Conservation (phyloP, 1,140 invertebrate species). For the Steinernema feltiae region DNA sequence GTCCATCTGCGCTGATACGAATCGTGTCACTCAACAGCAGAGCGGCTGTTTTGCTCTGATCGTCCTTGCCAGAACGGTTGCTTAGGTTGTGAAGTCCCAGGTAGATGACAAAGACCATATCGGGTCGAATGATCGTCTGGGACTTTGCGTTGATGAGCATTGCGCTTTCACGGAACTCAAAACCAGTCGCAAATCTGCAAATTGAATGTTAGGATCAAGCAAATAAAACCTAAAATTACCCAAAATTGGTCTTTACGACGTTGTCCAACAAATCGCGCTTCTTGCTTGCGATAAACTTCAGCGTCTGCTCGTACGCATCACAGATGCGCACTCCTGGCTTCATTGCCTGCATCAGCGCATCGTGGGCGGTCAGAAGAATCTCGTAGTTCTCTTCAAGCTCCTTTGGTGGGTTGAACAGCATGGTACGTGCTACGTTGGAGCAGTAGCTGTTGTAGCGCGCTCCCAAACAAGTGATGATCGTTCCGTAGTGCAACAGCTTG, state of each 20-base stretch:
- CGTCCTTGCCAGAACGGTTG: slow-evolving; percentile 74
- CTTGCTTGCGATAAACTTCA: slow-evolving; percentile 77
- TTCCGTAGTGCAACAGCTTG: slow-evolving; percentile 86
- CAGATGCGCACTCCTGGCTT: slow-evolving; percentile 76
- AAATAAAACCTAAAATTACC: slow-evolving; percentile 61
- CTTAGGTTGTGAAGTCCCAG: slow-evolving; percentile 81
- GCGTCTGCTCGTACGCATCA: slow-evolving; percentile 78
- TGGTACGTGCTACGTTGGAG: slow-evolving; percentile 93
- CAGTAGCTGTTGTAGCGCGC: slow-evolving; percentile 94
- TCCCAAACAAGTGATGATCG: slow-evolving; percentile 89
- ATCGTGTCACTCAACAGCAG: slow-evolving; percentile 92
- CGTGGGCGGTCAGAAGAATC: slow-evolving; percentile 81
- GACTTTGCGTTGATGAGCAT: slow-evolving; percentile 85
- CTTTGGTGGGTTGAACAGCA: slow-evolving; percentile 86
- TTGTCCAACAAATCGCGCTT: slow-evolving; percentile 79
- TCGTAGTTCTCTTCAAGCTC: slow-evolving; percentile 77
- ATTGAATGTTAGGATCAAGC: not conserved
- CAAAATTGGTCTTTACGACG: slow-evolving; percentile 81
- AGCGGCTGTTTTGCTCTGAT: slow-evolving; percentile 81
- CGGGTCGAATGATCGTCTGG: slow-evolving; percentile 71
- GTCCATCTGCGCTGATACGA: slow-evolving; percentile 71
- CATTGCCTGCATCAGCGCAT: slow-evolving; percentile 78
- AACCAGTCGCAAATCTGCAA: slow-evolving; percentile 80
- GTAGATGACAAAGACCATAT: slow-evolving; percentile 92
- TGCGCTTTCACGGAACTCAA: slow-evolving; percentile 92